Base-by-base conservation (phyloP, 2,888 invertebrate species). In the Caenorhabditis afra region DNA sequence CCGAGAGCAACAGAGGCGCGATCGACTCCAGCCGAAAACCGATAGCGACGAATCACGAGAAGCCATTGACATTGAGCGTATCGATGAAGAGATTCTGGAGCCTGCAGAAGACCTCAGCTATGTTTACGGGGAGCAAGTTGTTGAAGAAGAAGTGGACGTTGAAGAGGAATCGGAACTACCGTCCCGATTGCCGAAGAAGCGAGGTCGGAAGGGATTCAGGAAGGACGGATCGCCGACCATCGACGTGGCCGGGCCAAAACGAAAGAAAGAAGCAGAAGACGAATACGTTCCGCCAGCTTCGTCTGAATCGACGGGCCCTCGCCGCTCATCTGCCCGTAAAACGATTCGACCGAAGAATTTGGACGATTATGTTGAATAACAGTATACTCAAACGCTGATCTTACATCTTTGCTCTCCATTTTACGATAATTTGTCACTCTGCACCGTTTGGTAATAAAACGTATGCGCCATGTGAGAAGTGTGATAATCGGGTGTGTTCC, bases 301-400 rank as follows among this genome's bases (percentile, higher is more conserved):
- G 20, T 29, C 29, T 29, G 29, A 29, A 29, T 7, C 29, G 23
- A 18, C 16, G 8, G 44, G 29, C 14, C 66, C 39, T 29, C 76
- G 16, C 20, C 55, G 79, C 45, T 47, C 62, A 11, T 79, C 79
- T 0, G 57, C 39, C 8, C 5, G 79, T 5, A 59, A 57, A 14
- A 50, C 62, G 22, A 57, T 52, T 7, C 44, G 70, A n/a, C 79
- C 79, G 16, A 79, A 79, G 29, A 67, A 45, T 57, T 53, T 79
- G 20, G 57, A 68, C 29, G 79, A 79, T 39, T 79, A 73, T 52
- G 67, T 79, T 44, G 73, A 67, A 58, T 67, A 41, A 67, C 45
- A 3, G 20, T 5, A 22, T 47, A 23, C 18, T 47, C 18, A 7
- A 18, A 14, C 47, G 16, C 20, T 16, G 1, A 18, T 18, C 20